These are phyloP conservation scores for Euphydryas editha DNA, from an alignment of 2,888 invertebrate genomes.

Conservation along the genomic window DNA sequence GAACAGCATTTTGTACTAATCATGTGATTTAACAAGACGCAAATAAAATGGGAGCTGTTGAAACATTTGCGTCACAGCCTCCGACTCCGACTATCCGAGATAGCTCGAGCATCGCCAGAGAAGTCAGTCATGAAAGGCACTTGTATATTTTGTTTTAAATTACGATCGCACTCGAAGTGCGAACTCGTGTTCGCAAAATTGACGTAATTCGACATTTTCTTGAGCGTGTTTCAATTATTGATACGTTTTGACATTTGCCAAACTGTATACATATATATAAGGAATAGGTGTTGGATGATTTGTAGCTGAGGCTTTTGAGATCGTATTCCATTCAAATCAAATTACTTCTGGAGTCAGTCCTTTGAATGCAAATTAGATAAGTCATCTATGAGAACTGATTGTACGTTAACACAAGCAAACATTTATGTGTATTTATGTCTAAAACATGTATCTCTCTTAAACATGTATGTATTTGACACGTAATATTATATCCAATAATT, in stretches of 20 bases:
- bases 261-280: not conserved
- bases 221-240: not conserved
- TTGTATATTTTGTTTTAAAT: slow-evolving; percentile 12
- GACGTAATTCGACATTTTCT: slow-evolving; percentile 8
- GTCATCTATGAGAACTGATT: too few species aligned
- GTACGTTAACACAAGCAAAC: too few species aligned
- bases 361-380: too few species aligned
- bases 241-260: not conserved
- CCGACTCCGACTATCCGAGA: not conserved
- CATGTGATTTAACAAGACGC: not conserved
- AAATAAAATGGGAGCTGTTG: not conserved
- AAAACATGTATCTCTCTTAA: too few species aligned
- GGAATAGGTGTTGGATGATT: not conserved
- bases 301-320: not conserved
- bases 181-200: not conserved
- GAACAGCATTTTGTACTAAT: not conserved
- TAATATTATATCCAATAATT: too few species aligned
- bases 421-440: too few species aligned
- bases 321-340: too few species aligned
- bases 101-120: not conserved
- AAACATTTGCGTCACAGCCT: slow-evolving; percentile 9
- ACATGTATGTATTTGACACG: too few species aligned
- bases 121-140: slow-evolving; percentile 8
- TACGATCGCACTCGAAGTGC: slow-evolving; percentile 5
- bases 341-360: too few species aligned